These are phyloP conservation scores for Loris lydekkerianus DNA, from an alignment of 2,797 vertebrate genomes.

Conservation along the genomic window DNA sequence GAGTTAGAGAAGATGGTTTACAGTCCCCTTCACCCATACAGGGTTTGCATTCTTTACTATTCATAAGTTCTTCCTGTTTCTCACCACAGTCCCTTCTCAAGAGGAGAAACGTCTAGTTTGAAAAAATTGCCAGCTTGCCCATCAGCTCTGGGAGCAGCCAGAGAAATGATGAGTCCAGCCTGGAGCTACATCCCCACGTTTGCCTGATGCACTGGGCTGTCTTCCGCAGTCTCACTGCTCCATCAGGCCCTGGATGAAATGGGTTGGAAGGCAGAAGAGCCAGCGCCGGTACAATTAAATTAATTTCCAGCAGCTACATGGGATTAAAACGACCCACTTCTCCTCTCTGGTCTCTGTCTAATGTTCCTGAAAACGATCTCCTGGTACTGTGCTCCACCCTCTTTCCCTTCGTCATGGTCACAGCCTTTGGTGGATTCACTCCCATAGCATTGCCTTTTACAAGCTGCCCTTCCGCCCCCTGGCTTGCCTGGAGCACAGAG, in stretches of 20 bases:
- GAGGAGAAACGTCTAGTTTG: not conserved
- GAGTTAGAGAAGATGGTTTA: not conserved
- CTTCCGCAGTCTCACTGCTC: not conserved
- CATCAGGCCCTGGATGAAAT: conserved; percentile 36
- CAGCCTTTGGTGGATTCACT: not conserved
- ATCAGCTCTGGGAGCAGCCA: not conserved
- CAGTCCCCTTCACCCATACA: no score
- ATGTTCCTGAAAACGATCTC: conserved; percentile 76
- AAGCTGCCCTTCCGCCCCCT: not conserved
- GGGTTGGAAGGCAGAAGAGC: conserved; percentile 53
- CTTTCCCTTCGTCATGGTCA: not conserved
- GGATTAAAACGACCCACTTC: conserved; percentile 74
- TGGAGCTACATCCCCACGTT: not conserved
- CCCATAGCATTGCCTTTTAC: not conserved
- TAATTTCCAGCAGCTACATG: conserved; percentile 80
- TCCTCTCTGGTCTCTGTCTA: conserved; percentile 64
- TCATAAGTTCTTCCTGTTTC: conserved; percentile 24
- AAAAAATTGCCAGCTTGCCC: not conserved
- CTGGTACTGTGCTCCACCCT: not conserved
- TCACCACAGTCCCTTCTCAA: not conserved
- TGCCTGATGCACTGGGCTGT: not conserved
- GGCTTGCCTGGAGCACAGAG: not conserved
- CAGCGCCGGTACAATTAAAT: conserved; percentile 64
- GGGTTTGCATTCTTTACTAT: not conserved
- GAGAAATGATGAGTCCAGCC: not conserved